Base-by-base conservation (phyloP, 2,888 invertebrate species). In the Galerucella pusilla region DNA sequence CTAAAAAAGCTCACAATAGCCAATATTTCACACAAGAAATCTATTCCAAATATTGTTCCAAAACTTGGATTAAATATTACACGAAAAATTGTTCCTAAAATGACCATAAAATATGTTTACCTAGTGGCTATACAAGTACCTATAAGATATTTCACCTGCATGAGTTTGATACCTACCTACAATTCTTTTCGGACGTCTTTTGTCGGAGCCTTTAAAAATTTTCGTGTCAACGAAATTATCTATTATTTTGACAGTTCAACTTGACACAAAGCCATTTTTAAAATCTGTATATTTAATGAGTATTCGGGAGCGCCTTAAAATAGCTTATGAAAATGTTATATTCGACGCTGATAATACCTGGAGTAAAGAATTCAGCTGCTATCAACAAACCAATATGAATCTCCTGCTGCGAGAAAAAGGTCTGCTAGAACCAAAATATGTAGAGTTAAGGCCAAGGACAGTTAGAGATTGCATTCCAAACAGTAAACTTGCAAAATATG, bases 381-480 rank as follows among this genome's bases (percentile, higher is more conserved):
- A 83, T 77, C 85, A 85, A 80, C 83, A 81, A 76, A 82, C 84
- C 67, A 85, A 85, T 79, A 82, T 86, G 87, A 84, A 78, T 78
- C 85, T 75, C 79, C 82, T 79, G 78, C 80, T 75, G 77, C 85
- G 79, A 77, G 79, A 80, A 64, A 77, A 77, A 54, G 78, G 79
- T 59, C 74, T 80, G 28, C 66, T 75, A 66, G 74, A 78, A 71
- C 73, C 74, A 46, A 76, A 75, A 68, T 79, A 79, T 76, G 82
- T 84, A 78, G 86, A 83, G 80, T 80, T 80, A 77, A 82, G 83
- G 76, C 84, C 87, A 49, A 87, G 88, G 83, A 90, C 89, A 77
- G 92, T 92, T 52, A 90, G 90, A 83, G 92, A 92, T 83, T 90
- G 91, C 67, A 92, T 93, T 81, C 92, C 93, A 7, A 88, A 90